Evolutionary conservation across 1,140 invertebrate genomes (phyloP).

Genomic region (Argopecten irradians): DNA sequence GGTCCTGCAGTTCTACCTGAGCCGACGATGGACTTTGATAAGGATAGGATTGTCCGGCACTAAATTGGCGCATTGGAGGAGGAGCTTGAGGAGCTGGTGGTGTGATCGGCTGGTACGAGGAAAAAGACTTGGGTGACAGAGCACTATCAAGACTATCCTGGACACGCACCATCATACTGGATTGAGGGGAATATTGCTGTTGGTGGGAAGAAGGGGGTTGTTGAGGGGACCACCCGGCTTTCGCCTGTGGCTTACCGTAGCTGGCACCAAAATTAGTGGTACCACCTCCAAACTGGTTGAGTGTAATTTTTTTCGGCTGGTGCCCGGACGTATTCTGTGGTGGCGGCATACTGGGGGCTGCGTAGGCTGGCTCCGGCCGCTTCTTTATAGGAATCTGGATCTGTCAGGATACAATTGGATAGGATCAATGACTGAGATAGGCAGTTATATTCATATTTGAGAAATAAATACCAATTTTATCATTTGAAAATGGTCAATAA

Average conservation of each 20-base stretch:
- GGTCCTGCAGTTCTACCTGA: slow-evolving; percentile 27
- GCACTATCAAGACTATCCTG: slow-evolving; percentile 41
- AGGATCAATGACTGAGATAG: neutral
- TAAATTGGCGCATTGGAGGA: slow-evolving; percentile 29
- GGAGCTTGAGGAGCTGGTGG: slow-evolving; percentile 27
- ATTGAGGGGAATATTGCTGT: slow-evolving; percentile 45
- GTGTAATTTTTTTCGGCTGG: slow-evolving; percentile 64
- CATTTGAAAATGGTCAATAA: no score
- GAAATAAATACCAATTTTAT: no score
- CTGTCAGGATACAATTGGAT: slow-evolving; percentile 4
- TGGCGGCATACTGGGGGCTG: slow-evolving; percentile 46
- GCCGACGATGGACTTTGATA: neutral
- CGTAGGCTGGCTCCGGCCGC: slow-evolving; percentile 37
- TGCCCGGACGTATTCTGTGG: slow-evolving; percentile 57
- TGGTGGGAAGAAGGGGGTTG: slow-evolving; percentile 33
- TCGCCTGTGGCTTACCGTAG: slow-evolving; percentile 9
- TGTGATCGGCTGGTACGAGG: neutral
- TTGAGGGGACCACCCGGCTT: slow-evolving; percentile 33
- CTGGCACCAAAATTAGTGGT: slow-evolving; percentile 61
- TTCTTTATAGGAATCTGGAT: slow-evolving; percentile 48
- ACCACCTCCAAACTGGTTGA: slow-evolving; percentile 65
- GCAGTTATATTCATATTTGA: neutral
- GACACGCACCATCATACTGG: slow-evolving; percentile 36
- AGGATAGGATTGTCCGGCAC: neutral
- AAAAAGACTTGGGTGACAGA: slow-evolving; percentile 27